Evolutionary conservation across 2,888 invertebrate species (phyloP).

Genomic region (Xestobium rufovillosum): DNA sequence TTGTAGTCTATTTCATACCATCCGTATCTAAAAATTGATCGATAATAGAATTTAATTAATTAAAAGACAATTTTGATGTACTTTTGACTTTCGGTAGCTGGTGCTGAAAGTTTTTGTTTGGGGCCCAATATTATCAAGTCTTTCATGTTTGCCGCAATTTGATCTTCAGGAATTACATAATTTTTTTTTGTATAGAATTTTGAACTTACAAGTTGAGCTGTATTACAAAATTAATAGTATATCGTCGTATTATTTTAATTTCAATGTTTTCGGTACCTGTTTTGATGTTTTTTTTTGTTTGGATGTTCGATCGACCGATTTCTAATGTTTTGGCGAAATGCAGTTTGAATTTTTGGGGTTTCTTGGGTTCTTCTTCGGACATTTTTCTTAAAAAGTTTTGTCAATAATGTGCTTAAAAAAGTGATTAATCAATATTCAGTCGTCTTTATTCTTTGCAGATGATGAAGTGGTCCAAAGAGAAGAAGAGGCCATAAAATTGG

Average conservation of each 20-base stretch:
- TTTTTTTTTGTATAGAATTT: constrained; percentile 35
- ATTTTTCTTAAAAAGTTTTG: too few species aligned
- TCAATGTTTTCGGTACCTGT: constrained; percentile 11
- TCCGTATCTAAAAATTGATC: constrained; percentile 34
- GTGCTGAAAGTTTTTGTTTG: constrained; percentile 32
- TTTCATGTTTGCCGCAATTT: constrained; percentile 30
- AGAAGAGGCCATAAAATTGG: constrained; percentile 93
- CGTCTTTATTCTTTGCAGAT: constrained; percentile 50
- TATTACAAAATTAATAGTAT: constrained; percentile 19
- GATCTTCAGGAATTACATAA: constrained; percentile 19
- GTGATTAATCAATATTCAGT: too few species aligned
- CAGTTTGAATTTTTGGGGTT: constrained; percentile 33
- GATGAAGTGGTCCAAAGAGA: constrained; percentile 85
- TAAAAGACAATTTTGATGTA: constrained; percentile 18
- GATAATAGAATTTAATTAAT: constrained; percentile 5
- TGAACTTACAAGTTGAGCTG: constrained; percentile 33
- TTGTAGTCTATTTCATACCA: constrained; percentile 43
- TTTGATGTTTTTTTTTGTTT: constrained; percentile 27
- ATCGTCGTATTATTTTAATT: constrained; percentile 6
- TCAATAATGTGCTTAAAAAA: too few species aligned
- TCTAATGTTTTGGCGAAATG: constrained; percentile 33
- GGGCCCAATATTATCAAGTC: constrained; percentile 32
- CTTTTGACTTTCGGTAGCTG: constrained; percentile 41
- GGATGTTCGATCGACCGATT: constrained; percentile 28
- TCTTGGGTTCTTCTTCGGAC: constrained; percentile 18